Evolutionary conservation across 2,888 invertebrate genomes (phyloP), one percentile per base, ranked within the genome.

Genomic region (Melanophora roralis): DNA sequence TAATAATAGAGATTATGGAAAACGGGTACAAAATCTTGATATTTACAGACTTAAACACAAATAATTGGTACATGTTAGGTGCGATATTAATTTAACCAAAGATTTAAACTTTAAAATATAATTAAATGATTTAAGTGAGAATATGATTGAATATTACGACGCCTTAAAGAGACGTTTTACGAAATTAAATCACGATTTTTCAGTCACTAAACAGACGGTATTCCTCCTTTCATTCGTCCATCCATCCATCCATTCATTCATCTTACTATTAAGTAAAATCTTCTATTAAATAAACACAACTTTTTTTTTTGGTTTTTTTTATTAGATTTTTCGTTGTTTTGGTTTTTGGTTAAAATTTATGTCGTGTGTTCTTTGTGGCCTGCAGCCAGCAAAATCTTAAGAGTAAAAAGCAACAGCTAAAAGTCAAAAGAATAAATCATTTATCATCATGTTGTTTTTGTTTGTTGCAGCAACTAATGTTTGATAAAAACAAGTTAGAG

Each of bases 321-420:
- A 47, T 53, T 45, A 57, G 53, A 68, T 62, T 57, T 68, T 38
- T 6, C 36, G n/a, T 47, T 36, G 36, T 74, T 40, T 27, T 49
- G 36, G 23, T 43, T 62, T 60, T 36, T 14, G 6, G 2, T 2
- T 60, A 65, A 45, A 45, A 19, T 36, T 64, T 27, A 55, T 68
- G 64, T 71, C 76, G 69, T 77, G 64, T 64, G 49, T 36, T 68
- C 47, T 76, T 49, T 64, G n/a, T 76, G 36, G 68, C 74, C 78
- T 69, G 69, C 74, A 45, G 78, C 78, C 74, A 69, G 53, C 55
- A 59, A 38, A 69, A 78, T 27, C 64, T 51, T n/a, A n/a, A n/a
- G n/a, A n/a, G n/a, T n/a, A n/a, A n/a, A n/a, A n/a, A n/a, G n/a
- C n/a, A n/a, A n/a, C n/a, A n/a, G n/a, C n/a, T n/a, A n/a, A 59